Conservation (phyloP, 2,888 invertebrate species). For the Falcaria lacertinaria region DNA sequence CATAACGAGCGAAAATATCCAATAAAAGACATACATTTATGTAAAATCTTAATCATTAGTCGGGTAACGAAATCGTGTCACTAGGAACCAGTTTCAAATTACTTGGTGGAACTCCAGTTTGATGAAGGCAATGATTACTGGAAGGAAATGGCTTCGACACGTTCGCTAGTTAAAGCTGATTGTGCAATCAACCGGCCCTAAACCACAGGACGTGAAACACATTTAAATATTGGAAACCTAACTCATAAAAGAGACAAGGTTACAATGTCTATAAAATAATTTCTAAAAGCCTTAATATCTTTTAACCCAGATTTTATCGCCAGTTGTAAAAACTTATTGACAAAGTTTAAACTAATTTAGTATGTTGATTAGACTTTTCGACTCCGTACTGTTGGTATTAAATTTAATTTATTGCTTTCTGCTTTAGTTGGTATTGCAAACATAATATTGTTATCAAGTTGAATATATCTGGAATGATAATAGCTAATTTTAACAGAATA, state of each 20-base stretch:
- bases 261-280: neutral
- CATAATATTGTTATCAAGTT: too few species aligned
- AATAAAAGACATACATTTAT: too few species aligned
- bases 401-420: too few species aligned
- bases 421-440: too few species aligned
- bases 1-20: too few species aligned
- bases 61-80: conserved; percentile 9
- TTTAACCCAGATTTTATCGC: neutral
- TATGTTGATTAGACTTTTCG: neutral
- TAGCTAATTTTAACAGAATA: too few species aligned
- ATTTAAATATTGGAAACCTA: neutral
- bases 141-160: conserved; percentile 61
- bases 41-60: neutral
- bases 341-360: neutral
- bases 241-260: neutral
- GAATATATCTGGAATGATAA: too few species aligned
- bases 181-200: conserved; percentile 22
- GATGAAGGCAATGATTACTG: conserved; percentile 66
- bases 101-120: conserved; percentile 43
- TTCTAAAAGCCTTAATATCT: neutral
- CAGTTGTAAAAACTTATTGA: neutral
- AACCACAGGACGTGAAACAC: conserved; percentile 12
- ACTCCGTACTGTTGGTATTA: neutral
- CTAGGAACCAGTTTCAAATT: conserved; percentile 35
- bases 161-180: conserved; percentile 22